Base-by-base conservation (phyloP, 1,140 invertebrate genomes). In the Aporrectodea caliginosa region DNA sequence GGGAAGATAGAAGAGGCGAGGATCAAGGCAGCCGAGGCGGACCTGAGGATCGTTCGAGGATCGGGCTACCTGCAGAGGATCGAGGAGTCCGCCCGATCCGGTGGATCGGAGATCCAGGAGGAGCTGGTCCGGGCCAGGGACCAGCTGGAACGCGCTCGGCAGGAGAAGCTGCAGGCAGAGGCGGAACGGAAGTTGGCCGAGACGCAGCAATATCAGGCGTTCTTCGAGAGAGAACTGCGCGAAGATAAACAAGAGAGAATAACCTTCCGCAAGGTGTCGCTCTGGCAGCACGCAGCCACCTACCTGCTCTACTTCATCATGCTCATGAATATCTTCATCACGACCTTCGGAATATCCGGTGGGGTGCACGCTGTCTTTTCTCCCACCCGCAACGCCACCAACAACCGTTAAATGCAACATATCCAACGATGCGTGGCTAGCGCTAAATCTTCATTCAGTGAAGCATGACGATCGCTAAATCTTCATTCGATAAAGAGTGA, bases 161-260 rank as follows among this genome's bases (percentile, higher is more conserved):
- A 75, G 30, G 80, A 81, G 77, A 81, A 81, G 72, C 76, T 73
- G 32, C 76, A 81, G 72, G 58, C 80, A 1, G 80, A 81, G 58
- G 80, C 80, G n/a, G 80, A 81, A 35, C 75, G 77, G 30, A 81
- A 81, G 12, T 31, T 81, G 77, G 74, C 76, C 31, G 80, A 81
- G 77, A 70, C 77, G 16, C 80, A 81, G 80, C 80, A 78, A 32
- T 75, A 81, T 78, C 80, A 78, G 35, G 80, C 80, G 16, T 78
- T 81, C 76, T 81, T 81, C 77, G 29, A 74, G 16, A 70, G 77
- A 76, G 80, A 81, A 74, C 77, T 73, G 77, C 34, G 68, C 58
- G 80, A 81, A 16, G 80, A 81, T 33, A 35, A 76, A 33, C 80
- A 81, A 43, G 80, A 81, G 69, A n/a, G 75, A 14, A 74, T 81